Base-by-base conservation (phyloP, 2,888 invertebrate species). In the Tachina lurida region DNA sequence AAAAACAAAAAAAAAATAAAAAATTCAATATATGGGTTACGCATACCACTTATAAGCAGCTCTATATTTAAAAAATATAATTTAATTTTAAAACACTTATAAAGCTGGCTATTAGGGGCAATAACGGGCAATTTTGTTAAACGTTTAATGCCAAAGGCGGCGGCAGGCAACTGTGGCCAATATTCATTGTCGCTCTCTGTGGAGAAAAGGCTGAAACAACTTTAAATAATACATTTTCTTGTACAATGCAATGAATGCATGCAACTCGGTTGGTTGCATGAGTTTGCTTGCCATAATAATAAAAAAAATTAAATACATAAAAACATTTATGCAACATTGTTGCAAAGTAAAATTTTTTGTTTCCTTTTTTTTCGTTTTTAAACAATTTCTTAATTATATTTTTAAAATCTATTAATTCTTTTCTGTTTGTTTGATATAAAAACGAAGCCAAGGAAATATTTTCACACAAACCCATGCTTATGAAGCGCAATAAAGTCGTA, bases 261-360 rank as follows among this genome's bases (percentile, higher is more conserved):
- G 52, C 31, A 12, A n/a, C n/a, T 2, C 15, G 54, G 31, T 13
- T 52, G 67, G n/a, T 67, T 80, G 80, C 80, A 74, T 80, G 73
- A 49, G 54, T 22, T 56, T 31, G 47, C 17, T 62, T n/a, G 39
- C 17, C 19, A 76, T 17, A 75, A 31, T 31, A 31, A 31, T 17
- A 54, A 13, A 22, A 39, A 75, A 54, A 75, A 54, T 54, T 63
- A 43, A 45, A 65, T n/a, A n/a, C n/a, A n/a, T 17, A 62, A 70
- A 52, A 70, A 71, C 70, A 71, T 71, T 19, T 19, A 47, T 80
- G 80, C 73, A 80, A 80, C 74, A 67, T 67, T 80, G 73, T 79
- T 79, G 67, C n/a, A 52, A 58, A 43, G 41, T 17, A 49, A 73
- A 73, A 49, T 52, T 7, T 9, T 60, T 52, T 7, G 13, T 73